A percentile compares a stretch with the other conserved stretches of the same genome.
phyloP scores from a whole-genome alignment of 2,888 invertebrate genomes.

The Prosapia bicincta region DNA sequence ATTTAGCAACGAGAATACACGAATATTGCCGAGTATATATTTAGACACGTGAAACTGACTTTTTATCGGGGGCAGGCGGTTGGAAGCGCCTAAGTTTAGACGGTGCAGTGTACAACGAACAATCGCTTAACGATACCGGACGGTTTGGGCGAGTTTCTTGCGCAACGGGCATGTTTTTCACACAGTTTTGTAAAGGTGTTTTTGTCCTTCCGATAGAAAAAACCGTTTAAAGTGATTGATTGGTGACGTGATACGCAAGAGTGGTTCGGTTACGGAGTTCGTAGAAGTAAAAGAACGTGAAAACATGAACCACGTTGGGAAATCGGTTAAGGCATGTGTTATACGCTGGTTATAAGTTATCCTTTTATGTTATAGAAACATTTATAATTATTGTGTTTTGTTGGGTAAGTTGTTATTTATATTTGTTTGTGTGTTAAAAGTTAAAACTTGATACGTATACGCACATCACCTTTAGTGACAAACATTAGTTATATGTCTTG shows the following conservation, averaged over 20 bases:
- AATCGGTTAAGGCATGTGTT: background rate
- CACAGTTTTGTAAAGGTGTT: background rate
- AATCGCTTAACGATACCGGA: conserved; percentile 3
- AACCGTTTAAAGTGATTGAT: background rate
- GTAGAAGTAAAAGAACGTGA: background rate
- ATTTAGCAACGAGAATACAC: conserved; percentile 8
- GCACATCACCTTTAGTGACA: no score
- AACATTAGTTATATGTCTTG: conserved; percentile 4
- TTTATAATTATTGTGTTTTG: no score
- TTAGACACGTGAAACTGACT: conserved; percentile 26
- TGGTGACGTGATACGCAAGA: background rate
- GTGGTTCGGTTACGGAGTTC: background rate
- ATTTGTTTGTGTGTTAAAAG: no score
- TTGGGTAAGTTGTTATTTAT: no score
- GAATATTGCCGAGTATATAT: conserved; percentile 17
- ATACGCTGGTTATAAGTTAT: no score
- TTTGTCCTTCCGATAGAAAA: background rate
- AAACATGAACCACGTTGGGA: background rate
- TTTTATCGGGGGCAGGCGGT: conserved; percentile 25
- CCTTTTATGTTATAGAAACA: no score
- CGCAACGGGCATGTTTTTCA: conserved; percentile 3
- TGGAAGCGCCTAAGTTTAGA: conserved; percentile 24
- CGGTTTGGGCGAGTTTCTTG: conserved; percentile 6
- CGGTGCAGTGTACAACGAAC: conserved; percentile 7
- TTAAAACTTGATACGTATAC: no score